These are phyloP conservation scores for Drosophila trichaetosa DNA, from an alignment of 2,888 invertebrate genomes.

Conservation along the genomic window DNA sequence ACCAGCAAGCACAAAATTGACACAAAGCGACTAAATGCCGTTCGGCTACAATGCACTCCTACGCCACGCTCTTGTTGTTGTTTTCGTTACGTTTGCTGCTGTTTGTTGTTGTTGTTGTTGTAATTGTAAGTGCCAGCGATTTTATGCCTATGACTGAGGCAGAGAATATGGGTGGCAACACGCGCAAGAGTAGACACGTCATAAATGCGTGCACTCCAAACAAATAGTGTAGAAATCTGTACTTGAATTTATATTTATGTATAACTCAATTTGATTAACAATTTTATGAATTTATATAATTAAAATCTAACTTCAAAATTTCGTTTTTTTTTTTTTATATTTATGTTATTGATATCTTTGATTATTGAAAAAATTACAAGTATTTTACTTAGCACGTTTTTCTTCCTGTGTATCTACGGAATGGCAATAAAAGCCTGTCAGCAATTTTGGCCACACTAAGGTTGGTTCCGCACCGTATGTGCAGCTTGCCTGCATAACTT, in stretches of 20 bases:
- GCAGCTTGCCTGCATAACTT: neutral
- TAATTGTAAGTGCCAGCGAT: conserved; percentile 1
- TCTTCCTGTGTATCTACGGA: neutral
- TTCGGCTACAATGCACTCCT: conserved; percentile 11
- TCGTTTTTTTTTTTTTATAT: neutral
- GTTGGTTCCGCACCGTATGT: neutral
- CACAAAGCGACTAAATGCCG: conserved; percentile 1
- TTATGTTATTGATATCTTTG: neutral
- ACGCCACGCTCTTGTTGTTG: neutral
- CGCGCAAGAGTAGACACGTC: neutral
- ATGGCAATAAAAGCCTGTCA: conserved; percentile 4
- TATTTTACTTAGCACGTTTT: neutral
- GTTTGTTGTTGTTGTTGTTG: neutral
- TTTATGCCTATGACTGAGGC: neutral
- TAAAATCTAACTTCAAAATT: neutral
- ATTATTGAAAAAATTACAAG: neutral
- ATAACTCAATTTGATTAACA: neutral
- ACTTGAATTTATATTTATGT: neutral
- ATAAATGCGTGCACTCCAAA: neutral
- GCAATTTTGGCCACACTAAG: neutral
- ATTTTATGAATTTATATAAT: neutral
- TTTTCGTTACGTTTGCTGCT: neutral
- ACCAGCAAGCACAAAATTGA: conserved; percentile 59
- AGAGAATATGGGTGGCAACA: neutral
- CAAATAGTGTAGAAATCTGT: neutral